Conservation (phyloP, 1,140 invertebrate species). For the Papilio polyxenes region DNA sequence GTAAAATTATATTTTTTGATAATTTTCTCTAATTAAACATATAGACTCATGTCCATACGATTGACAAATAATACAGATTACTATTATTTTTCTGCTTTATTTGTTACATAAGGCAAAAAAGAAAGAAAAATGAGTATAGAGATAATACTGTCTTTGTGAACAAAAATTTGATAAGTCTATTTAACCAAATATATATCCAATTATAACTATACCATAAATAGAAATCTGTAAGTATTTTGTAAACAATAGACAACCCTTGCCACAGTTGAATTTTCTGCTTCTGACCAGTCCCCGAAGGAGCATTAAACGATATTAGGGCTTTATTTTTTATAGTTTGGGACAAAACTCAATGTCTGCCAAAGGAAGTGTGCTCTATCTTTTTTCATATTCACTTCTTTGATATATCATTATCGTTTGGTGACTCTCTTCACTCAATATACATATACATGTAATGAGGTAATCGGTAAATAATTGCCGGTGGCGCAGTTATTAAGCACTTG, state of each 20-base stretch:
- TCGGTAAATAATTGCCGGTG: too few species aligned
- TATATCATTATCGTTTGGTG: background rate
- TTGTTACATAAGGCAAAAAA: too few species aligned
- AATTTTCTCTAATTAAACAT: too few species aligned
- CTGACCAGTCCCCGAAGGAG: slow-evolving; percentile 77
- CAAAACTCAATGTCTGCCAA: slow-evolving; percentile 68
- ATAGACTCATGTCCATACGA: too few species aligned
- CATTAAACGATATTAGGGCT: slow-evolving; percentile 80
- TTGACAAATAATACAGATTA: too few species aligned
- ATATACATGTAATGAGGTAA: too few species aligned
- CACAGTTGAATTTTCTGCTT: slow-evolving; percentile 62
- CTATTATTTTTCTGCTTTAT: too few species aligned
- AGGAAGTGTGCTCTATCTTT: slow-evolving; percentile 63
- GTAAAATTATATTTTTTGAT: background rate
- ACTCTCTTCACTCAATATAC: too few species aligned
- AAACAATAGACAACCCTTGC: slow-evolving; percentile 53
- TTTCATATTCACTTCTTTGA: slow-evolving; percentile 57
- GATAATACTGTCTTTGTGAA: too few species aligned
- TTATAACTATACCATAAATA: background rate
- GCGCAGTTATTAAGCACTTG: too few species aligned
- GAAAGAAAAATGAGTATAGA: too few species aligned
- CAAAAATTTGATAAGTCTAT: too few species aligned
- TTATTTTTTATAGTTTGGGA: slow-evolving; percentile 80
- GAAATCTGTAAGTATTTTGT: background rate
- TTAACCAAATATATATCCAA: background rate